Conservation (phyloP, 1,140 invertebrate genomes). For the Camponotus pennsylvanicus region DNA sequence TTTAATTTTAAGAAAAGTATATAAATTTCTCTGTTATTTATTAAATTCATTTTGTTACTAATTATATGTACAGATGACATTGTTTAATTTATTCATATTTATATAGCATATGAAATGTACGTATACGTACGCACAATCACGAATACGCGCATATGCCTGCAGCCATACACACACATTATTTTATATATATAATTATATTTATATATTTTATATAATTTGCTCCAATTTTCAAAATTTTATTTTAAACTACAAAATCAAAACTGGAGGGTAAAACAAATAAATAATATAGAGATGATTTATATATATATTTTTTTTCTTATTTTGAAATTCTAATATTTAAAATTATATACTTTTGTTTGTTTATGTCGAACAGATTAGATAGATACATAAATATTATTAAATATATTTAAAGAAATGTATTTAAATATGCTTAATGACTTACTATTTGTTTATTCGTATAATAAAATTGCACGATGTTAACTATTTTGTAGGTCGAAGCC, state of each 20-base stretch:
- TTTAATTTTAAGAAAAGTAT: neutral
- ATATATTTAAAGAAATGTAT: neutral
- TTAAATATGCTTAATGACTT: neutral
- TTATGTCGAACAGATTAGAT: neutral
- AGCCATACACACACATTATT: neutral
- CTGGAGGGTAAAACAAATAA: neutral
- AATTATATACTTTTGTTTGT: neutral
- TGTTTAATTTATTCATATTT: neutral
- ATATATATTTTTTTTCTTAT: neutral
- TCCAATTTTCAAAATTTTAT: neutral
- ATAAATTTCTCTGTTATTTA: neutral
- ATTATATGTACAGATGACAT: neutral
- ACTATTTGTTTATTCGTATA: neutral
- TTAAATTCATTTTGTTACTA: neutral
- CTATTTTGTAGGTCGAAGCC: slow-evolving; percentile 80
- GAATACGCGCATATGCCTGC: too few species aligned
- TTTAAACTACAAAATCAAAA: neutral
- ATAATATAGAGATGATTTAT: neutral
- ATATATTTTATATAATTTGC: neutral
- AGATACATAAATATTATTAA: neutral
- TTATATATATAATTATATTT: neutral
- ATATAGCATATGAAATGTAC: slow-evolving; percentile 6
- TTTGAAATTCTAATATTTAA: neutral
- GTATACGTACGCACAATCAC: neutral
- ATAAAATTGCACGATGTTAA: slow-evolving; percentile 45